Percentiles rank a stretch among this genome's conserved stretches.
Evolutionary conservation across 2,888 invertebrate species (phyloP).

Genomic region (Atherix ibis): DNA sequence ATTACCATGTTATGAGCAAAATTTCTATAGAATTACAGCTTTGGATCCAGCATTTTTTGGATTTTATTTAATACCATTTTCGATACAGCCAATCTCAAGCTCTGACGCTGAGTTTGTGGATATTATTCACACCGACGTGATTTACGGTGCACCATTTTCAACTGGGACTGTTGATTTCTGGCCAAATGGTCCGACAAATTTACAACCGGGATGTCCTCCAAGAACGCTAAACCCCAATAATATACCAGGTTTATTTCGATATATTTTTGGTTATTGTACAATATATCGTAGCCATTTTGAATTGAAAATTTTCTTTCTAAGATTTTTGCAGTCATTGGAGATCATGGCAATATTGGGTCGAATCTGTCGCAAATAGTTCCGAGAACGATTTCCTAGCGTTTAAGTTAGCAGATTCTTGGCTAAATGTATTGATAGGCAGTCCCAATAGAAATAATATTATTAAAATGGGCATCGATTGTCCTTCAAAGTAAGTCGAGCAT

Average conservation of each 20-base stretch:
- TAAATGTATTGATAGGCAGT: constrained; percentile 30
- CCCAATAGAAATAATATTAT: constrained; percentile 9
- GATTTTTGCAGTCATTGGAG: constrained; percentile 45
- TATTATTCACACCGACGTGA: constrained; percentile 52
- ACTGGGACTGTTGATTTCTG: constrained; percentile 46
- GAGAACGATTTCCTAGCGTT: constrained; percentile 37
- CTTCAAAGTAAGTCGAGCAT: constrained; percentile 19
- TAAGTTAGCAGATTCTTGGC: constrained; percentile 29
- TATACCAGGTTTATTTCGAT: constrained; percentile 3
- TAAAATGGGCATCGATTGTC: constrained; percentile 28
- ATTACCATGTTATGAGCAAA: too few species aligned
- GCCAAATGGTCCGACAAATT: constrained; percentile 42
- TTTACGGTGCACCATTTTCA: constrained; percentile 40
- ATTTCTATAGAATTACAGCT: constrained; percentile 35
- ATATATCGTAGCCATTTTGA: background rate
- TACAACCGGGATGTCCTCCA: constrained; percentile 42
- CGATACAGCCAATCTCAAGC: constrained; percentile 32
- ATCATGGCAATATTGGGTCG: constrained; percentile 46
- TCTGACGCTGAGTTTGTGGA: constrained; percentile 45
- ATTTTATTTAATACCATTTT: constrained; percentile 33
- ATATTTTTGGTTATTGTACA: too few species aligned
- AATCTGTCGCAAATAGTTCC: constrained; percentile 32
- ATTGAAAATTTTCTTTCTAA: constrained; percentile 14
- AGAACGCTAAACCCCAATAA: constrained; percentile 22
- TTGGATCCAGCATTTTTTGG: constrained; percentile 45